These are phyloP conservation scores for Etheostoma nigrum DNA, from an alignment of 2,797 vertebrate species.

Conservation along the genomic window DNA sequence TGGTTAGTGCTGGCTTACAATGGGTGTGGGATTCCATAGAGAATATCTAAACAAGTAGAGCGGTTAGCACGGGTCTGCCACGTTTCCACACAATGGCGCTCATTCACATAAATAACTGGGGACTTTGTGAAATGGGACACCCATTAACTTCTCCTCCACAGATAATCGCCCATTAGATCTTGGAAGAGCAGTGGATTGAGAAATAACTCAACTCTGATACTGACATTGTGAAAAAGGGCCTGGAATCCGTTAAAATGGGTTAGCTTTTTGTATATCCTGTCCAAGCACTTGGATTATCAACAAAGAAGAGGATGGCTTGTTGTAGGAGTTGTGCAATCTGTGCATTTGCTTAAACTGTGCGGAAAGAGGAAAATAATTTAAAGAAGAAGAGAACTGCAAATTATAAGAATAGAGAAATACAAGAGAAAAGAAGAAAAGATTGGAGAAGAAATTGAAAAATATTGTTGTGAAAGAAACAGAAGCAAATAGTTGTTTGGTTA, in stretches of 20 bases:
- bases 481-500: background rate
- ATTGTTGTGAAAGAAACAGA: constrained; percentile 20
- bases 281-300: constrained; percentile 75
- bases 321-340: constrained; percentile 53
- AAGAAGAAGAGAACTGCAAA: constrained; percentile 41
- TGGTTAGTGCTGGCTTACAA: constrained; percentile 80
- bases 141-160: constrained; percentile 80
- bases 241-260: constrained; percentile 75
- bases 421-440: constrained; percentile 27
- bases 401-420: background rate
- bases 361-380: constrained; percentile 49
- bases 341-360: constrained; percentile 48
- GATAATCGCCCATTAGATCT: constrained; percentile 82
- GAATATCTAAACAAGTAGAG: constrained; percentile 80
- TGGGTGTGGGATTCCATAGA: constrained; percentile 81
- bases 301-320: constrained; percentile 74
- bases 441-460: constrained; percentile 16
- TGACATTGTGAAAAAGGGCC: constrained; percentile 73
- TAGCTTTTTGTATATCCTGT: constrained; percentile 68
- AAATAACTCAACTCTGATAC: constrained; percentile 75
- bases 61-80: constrained; percentile 77
- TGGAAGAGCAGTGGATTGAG: constrained; percentile 74
- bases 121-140: constrained; percentile 81
- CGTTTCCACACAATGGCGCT: constrained; percentile 82
- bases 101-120: constrained; percentile 81